Base-by-base conservation (phyloP, 2,888 invertebrate species). In the Cephus sareptanus region DNA sequence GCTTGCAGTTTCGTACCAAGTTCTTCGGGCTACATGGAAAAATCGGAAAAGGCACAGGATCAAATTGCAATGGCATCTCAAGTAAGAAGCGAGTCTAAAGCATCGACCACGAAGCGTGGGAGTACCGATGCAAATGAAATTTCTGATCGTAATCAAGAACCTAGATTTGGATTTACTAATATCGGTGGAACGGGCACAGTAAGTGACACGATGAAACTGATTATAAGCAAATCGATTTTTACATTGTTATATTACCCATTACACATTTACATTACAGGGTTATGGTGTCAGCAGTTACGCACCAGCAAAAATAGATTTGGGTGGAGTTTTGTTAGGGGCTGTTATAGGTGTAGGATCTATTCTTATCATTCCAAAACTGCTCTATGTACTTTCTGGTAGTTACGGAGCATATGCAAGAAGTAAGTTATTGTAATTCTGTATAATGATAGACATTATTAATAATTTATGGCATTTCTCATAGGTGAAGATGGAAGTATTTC, bases 321-420 rank as follows among this genome's bases (percentile, higher is more conserved):
- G 97, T 11, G 97, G 97, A 0, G 94, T 97, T 12, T 94, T 97
- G 11, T 92, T 97, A 34, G 97, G 97, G 0, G 96, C 96, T 3
- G 93, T 97, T 2, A 93, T 97, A 74, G 97, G 97, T 0, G 94
- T 97, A 75, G 97, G 97, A 23, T 96, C 96, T 1, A 94, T 97
- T 79, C 92, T 97, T 31, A 94, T 97, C 3, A 93, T 97, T 75
- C 97, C 97, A 0, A 97, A 97, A 91, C 90, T 97, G 70, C 93
- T 97, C 3, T 94, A 95, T 80, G 93, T 95, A 0, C 93, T 97
- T 79, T 94, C 95, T 0, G 94, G 95, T 73, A 93, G 94, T 6
- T 95, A 95, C 70, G 94, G 94, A 4, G 93, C 94, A 37, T 94
- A 95, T 80, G 96, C 95, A 69, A 93, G 96, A 90, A 95, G 96